Evolutionary conservation across 1,140 invertebrate species (phyloP).

Genomic region (Dermatophagoides farinae): DNA sequence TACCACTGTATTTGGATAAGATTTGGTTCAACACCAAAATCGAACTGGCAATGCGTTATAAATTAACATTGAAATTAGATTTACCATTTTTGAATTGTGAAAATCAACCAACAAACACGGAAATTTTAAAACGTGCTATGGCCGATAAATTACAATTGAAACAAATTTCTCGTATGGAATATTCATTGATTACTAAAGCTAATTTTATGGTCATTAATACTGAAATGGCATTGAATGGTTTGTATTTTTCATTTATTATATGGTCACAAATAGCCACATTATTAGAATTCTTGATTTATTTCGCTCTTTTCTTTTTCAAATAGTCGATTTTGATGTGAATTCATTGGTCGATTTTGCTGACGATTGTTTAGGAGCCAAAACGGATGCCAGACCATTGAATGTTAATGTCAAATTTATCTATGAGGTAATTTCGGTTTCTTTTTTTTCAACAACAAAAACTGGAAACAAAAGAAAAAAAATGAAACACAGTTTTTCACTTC

Average conservation of each 20-base stretch:
- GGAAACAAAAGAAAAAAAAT: no score
- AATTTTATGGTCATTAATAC: background rate
- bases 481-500: no score
- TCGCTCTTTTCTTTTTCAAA: background rate
- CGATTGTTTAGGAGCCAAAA: background rate
- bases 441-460: no score
- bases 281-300: background rate
- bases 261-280: no score
- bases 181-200: background rate
- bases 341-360: background rate
- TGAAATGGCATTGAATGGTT: constrained; percentile 1
- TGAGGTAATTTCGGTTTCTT: no score
- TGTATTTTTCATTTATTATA: background rate
- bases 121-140: background rate
- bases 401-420: background rate
- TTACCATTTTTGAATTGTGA: background rate
- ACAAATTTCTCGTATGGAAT: background rate
- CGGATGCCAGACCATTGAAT: background rate
- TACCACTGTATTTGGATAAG: background rate
- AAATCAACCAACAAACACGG: background rate
- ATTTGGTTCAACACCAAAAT: background rate
- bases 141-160: background rate
- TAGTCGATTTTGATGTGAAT: background rate
- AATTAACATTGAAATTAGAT: background rate
- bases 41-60: background rate